Base-by-base conservation (phyloP, 1,140 invertebrate genomes). In the Drosophila orena region DNA sequence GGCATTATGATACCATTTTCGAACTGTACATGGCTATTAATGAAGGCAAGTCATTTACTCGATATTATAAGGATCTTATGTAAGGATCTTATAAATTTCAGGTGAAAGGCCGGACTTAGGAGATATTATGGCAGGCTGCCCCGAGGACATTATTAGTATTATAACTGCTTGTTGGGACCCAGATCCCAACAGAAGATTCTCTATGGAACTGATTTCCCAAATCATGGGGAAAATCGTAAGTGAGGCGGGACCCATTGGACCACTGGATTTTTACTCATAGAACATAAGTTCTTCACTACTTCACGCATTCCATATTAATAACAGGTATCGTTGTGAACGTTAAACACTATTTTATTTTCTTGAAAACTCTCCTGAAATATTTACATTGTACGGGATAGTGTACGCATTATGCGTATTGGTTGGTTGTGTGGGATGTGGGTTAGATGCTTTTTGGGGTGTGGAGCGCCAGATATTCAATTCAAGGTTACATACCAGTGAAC, bases 1-100 rank as follows among this genome's bases (percentile, higher is more conserved):
- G 97, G 90, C 94, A 97, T 68, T 95, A 97, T 81, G 95, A 95
- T 17, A 95, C 95, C 62, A 95, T 97, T 0, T 97, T 95, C 93
- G 94, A 95, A 58, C 97, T 99, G 80, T 96, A 98, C 95, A 98
- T 97, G 97, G 96, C 97, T 69, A 96, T 98, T 15, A 96, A 97
- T 93, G 94, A 93, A 91, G 94, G 94, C 92, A 43, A n/a, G 8
- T 5, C 14, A 30, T 17, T 7, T 15, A 5, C 12, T 40, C 38
- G 11, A 11, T 15, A 30, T 52, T 2, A 37, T 11, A 10, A 11
- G 4, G 1, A 4, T 27, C 34, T 14, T 17, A 34, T 30, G 14
- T 40, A 34, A 6, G 2, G 11, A 30, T 17, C 15, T 14, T 10
- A 20, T 15, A 6, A 6, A 1, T 22, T 53, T 27, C 79, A 94